phyloP scores from a whole-genome alignment of 2,797 vertebrate species.

The Molossus alvarezi region DNA sequence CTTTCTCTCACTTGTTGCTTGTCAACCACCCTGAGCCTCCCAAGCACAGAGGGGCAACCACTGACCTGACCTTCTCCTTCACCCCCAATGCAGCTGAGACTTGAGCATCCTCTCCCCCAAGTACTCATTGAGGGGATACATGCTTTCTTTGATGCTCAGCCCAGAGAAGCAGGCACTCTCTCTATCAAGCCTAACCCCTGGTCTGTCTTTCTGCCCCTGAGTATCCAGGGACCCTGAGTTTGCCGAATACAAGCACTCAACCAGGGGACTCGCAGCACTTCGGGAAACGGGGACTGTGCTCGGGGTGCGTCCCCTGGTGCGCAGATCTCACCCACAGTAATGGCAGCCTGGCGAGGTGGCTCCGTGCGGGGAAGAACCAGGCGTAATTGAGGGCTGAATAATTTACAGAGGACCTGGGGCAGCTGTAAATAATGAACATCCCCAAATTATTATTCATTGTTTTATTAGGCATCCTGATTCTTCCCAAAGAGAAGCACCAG shows the following conservation, averaged over 20 bases:
- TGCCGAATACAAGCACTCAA: slow-evolving; percentile 25
- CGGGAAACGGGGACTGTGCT: slow-evolving; percentile 25
- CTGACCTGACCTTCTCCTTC: neutral
- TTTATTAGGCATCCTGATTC: slow-evolving; percentile 67
- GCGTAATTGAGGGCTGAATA: slow-evolving; percentile 73
- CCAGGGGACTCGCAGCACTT: neutral
- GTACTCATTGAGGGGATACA: neutral
- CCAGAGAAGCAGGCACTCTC: fast-evolving
- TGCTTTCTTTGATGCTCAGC: neutral
- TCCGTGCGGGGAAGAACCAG: slow-evolving; percentile 57
- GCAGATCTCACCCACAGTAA: neutral
- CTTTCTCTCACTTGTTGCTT: neutral
- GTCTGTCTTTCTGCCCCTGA: neutral
- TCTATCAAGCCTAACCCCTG: neutral
- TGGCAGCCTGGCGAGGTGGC: neutral
- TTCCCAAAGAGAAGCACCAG: slow-evolving; percentile 74
- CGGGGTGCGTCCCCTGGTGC: neutral
- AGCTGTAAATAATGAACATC: slow-evolving; percentile 85
- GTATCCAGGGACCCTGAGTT: slow-evolving; percentile 34
- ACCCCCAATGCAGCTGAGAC: neutral
- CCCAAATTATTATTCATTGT: slow-evolving; percentile 77
- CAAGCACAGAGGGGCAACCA: neutral
- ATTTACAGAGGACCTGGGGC: slow-evolving; percentile 78
- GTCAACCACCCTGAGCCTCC: neutral
- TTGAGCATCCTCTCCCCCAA: neutral